Evolutionary conservation across 2,113 vertebrate species (phyloP).

Genomic region (zebrafish (Danio rerio)): DNA sequence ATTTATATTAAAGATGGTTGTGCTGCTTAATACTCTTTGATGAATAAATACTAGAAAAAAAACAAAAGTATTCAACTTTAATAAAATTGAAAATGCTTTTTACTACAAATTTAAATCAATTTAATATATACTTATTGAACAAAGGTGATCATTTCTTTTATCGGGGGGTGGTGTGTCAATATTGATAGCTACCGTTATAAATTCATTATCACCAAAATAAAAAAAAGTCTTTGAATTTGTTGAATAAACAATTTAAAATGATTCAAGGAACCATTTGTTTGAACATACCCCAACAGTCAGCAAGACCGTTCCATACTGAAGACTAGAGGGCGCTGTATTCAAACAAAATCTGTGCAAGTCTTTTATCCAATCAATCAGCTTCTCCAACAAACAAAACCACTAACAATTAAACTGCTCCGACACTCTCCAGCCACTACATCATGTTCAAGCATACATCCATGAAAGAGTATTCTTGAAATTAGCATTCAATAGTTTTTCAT

Average conservation of each 20-base stretch:
- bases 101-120: too few relatives aligned
- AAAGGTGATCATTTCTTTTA: too few relatives aligned
- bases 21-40: background rate
- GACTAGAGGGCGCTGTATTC: slow-evolving; percentile 32
- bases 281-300: too few relatives aligned
- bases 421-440: background rate
- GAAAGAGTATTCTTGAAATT: too few relatives aligned
- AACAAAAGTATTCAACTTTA: too few relatives aligned
- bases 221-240: too few relatives aligned
- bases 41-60: too few relatives aligned
- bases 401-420: background rate
- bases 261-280: background rate
- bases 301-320: background rate
- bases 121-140: too few relatives aligned
- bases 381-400: background rate
- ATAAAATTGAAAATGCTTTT: too few relatives aligned
- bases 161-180: too few relatives aligned
- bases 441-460: background rate
- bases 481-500: background rate
- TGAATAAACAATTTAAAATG: background rate
- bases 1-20: background rate
- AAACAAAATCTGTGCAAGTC: slow-evolving; percentile 1
- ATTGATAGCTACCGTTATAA: too few relatives aligned
- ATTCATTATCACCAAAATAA: too few relatives aligned
- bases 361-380: background rate